These are phyloP conservation scores for Cavia porcellus DNA, from an alignment of 2,113 vertebrate genomes.

Conservation along the genomic window DNA sequence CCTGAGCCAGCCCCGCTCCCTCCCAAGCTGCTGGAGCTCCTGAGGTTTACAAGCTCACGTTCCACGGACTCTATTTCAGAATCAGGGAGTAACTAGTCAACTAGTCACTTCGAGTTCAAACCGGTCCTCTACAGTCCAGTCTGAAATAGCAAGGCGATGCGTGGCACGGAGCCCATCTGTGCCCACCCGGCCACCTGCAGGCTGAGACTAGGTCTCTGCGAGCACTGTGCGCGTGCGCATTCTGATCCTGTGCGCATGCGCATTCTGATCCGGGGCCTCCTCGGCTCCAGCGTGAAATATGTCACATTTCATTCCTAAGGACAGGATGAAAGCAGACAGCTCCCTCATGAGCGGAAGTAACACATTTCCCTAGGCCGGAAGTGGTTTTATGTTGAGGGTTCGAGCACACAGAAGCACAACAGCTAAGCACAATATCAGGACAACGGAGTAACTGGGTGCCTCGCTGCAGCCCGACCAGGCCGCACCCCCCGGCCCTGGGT, in stretches of 20 bases:
- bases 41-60: background rate
- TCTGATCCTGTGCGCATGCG: background rate
- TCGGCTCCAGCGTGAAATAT: background rate
- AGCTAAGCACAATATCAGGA: accelerated
- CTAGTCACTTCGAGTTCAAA: background rate
- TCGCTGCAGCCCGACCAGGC: too few relatives aligned
- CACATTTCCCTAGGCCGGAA: background rate
- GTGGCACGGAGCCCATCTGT: background rate
- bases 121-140: accelerated
- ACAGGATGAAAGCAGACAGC: background rate
- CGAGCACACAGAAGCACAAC: background rate
- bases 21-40: background rate
- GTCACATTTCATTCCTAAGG: constrained; percentile 50
- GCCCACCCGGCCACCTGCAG: accelerated
- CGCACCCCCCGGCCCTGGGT: background rate
- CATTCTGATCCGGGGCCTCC: background rate
- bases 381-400: background rate
- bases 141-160: background rate
- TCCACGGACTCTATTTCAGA: background rate
- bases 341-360: background rate
- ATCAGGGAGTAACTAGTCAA: background rate
- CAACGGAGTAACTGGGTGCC: too few relatives aligned
- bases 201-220: background rate
- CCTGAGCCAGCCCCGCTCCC: background rate
- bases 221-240: accelerated